These are phyloP conservation scores for Falco cherrug DNA, from an alignment of 2,797 vertebrate genomes.

Conservation along the genomic window DNA sequence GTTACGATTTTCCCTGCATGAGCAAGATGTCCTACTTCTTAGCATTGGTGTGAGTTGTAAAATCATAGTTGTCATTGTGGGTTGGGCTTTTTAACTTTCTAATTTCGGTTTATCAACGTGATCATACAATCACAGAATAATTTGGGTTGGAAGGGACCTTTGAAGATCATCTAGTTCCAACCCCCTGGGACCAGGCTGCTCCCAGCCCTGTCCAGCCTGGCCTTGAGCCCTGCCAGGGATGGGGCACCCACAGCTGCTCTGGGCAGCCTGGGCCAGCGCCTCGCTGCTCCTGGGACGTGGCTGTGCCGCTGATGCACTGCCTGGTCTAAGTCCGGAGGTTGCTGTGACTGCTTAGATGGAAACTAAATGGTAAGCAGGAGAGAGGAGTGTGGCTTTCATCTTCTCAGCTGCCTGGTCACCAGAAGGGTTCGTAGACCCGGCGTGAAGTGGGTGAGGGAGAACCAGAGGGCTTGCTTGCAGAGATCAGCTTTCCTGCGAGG, in stretches of 20 bases:
- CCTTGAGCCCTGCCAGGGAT: neutral
- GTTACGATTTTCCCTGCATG: accelerated
- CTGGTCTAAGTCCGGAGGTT: neutral
- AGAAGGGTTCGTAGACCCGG: neutral
- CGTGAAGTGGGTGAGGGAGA: neutral
- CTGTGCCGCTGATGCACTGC: neutral
- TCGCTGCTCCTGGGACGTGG: neutral
- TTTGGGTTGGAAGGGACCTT: neutral
- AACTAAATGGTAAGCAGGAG: neutral
- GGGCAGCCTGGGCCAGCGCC: neutral
- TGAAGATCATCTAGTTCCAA: neutral
- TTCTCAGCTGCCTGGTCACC: neutral
- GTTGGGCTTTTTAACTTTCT: neutral
- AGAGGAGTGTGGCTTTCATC: neutral
- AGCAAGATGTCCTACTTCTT: neutral
- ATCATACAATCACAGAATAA: neutral
- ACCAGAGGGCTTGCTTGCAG: neutral
- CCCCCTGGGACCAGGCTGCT: neutral
- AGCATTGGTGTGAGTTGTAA: neutral
- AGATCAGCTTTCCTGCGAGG: neutral
- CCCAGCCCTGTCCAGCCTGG: neutral
- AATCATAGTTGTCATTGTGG: neutral
- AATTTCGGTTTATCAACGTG: neutral
- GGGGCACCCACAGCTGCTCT: neutral
- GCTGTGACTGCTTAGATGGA: neutral